phyloP scores from a whole-genome alignment of 2,797 vertebrate species.

The Harpagifer antarcticus region DNA sequence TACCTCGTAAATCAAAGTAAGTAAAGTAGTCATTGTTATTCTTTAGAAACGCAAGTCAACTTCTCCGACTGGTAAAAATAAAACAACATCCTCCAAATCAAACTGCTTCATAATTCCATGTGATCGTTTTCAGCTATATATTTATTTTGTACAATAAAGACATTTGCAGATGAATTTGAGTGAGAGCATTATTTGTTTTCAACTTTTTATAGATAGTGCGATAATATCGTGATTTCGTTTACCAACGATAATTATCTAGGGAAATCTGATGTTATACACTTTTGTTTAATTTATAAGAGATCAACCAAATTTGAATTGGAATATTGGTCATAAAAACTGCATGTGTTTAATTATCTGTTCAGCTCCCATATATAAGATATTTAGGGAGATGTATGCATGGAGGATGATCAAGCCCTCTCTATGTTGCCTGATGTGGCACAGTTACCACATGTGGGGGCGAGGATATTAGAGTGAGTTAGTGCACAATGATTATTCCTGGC shows the following conservation, averaged over 20 bases:
- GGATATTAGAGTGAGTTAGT: conserved; percentile 41
- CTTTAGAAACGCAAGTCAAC: not conserved
- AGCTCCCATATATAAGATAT: not conserved
- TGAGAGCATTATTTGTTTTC: too few species aligned
- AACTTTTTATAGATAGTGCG: too few species aligned
- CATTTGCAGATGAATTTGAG: too few species aligned
- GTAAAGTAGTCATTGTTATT: not conserved
- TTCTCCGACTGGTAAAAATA: not conserved
- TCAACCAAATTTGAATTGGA: not conserved
- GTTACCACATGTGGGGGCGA: conserved; percentile 5
- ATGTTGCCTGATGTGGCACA: conserved; percentile 3
- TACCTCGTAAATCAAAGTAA: not conserved
- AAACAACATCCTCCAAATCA: not conserved
- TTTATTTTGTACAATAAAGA: too few species aligned
- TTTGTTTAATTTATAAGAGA: not conserved
- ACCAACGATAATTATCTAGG: too few species aligned
- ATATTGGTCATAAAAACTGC: not conserved
- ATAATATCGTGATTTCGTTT: too few species aligned
- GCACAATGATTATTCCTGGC: conserved; percentile 45
- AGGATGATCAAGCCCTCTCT: not conserved
- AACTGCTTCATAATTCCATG: not conserved
- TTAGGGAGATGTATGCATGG: not conserved
- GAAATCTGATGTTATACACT: too few species aligned
- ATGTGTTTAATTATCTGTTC: not conserved
- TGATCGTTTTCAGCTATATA: too few species aligned